These are phyloP conservation scores for Asteroscopus sphinx DNA, from an alignment of 2,888 invertebrate genomes.

Conservation along the genomic window DNA sequence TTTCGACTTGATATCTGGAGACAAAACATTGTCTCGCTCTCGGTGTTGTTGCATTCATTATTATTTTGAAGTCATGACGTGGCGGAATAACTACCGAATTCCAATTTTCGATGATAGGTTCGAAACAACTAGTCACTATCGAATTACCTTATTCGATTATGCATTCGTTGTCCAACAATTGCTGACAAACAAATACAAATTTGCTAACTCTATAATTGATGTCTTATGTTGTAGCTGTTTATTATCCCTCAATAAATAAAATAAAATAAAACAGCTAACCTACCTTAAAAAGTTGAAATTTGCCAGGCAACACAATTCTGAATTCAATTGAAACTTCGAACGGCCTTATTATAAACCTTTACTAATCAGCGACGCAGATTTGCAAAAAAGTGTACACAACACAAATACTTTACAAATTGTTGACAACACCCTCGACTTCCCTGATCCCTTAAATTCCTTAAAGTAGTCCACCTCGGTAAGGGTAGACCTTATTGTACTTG, in stretches of 20 bases:
- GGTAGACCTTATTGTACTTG: slow-evolving; percentile 24
- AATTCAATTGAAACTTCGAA: too few relatives aligned
- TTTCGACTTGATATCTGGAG: slow-evolving; percentile 32
- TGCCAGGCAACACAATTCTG: neutral
- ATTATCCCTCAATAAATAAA: too few relatives aligned
- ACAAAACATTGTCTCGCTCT: slow-evolving; percentile 49
- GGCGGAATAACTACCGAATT: slow-evolving; percentile 14
- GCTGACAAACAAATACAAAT: too few relatives aligned
- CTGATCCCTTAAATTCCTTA: slow-evolving; percentile 2
- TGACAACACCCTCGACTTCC: neutral
- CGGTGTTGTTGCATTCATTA: slow-evolving; percentile 24
- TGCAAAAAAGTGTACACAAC: too few relatives aligned
- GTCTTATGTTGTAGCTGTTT: too few relatives aligned
- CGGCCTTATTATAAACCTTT: too few relatives aligned
- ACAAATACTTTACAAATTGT: slow-evolving; percentile 1
- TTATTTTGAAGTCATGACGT: slow-evolving; percentile 33
- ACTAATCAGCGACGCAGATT: too few relatives aligned
- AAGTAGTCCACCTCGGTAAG: neutral
- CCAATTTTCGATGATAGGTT: slow-evolving; percentile 17
- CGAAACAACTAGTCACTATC: neutral
- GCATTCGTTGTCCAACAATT: too few relatives aligned
- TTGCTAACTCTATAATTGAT: too few relatives aligned
- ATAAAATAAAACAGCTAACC: too few relatives aligned
- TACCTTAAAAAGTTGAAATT: neutral
- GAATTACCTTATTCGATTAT: neutral